phyloP scores from a whole-genome alignment of 2,797 vertebrate genomes.

The Danionella dracula region DNA sequence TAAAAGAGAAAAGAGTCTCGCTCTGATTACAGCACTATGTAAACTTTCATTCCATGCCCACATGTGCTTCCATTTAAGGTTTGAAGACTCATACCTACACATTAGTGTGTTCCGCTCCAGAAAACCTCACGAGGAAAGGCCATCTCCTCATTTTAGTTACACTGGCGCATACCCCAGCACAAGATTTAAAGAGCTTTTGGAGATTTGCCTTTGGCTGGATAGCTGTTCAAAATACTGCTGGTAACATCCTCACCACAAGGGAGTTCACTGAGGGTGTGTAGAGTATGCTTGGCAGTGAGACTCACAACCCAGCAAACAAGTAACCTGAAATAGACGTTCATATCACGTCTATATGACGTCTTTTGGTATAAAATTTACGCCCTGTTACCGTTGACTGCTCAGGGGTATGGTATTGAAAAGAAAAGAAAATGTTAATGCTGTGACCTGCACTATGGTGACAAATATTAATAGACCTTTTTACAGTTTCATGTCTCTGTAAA shows the following conservation, averaged over 20 bases:
- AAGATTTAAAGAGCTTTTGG: constrained; percentile 20
- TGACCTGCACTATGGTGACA: too few relatives aligned
- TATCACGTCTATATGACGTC: too few relatives aligned
- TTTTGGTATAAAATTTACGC: too few relatives aligned
- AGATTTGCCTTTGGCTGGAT: background rate
- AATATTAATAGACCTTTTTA: too few relatives aligned
- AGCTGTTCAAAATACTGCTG: constrained; percentile 18
- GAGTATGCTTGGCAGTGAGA: constrained; percentile 30
- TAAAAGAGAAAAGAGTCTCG: constrained; percentile 51
- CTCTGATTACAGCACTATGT: constrained; percentile 70
- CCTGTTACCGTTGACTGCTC: too few relatives aligned
- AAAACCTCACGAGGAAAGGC: constrained; percentile 49
- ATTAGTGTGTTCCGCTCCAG: constrained; percentile 53
- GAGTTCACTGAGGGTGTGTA: constrained; percentile 20
- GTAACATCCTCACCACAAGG: constrained; percentile 13
- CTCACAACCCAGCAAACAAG: background rate
- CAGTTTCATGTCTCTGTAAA: too few relatives aligned
- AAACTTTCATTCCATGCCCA: constrained; percentile 61
- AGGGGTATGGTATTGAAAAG: too few relatives aligned
- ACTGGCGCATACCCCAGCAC: constrained; percentile 43
- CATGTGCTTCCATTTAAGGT: constrained; percentile 78
- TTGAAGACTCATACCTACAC: constrained; percentile 66
- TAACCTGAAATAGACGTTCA: too few relatives aligned
- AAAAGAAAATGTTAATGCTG: too few relatives aligned
- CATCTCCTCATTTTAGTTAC: constrained; percentile 55